A percentile compares a stretch with the other conserved stretches of the same genome.
phyloP scores from a whole-genome alignment of 2,113 vertebrate genomes.

The Uria lomvia region DNA sequence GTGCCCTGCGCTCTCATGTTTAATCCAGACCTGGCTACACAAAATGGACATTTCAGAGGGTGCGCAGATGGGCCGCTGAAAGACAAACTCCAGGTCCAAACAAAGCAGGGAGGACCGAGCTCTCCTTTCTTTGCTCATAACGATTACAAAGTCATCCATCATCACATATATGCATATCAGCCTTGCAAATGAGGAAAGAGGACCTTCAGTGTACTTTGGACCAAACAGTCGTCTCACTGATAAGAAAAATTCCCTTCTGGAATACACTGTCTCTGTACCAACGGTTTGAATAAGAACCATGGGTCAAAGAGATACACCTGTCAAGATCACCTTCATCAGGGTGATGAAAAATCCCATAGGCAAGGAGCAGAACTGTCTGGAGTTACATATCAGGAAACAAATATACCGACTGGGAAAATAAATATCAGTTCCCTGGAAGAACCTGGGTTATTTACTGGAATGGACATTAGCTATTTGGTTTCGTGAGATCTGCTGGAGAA shows the following conservation, averaged over 20 bases:
- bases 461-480: neutral
- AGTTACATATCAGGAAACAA: neutral
- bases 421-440: neutral
- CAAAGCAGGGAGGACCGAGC: neutral
- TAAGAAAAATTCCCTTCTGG: neutral
- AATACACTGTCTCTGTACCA: neutral
- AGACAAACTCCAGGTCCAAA: neutral
- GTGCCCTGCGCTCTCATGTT: neutral
- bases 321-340: neutral
- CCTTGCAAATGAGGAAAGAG: neutral
- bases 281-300: rapidly evolving
- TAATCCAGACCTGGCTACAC: neutral
- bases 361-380: neutral
- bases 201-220: neutral
- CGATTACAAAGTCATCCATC: rapidly evolving
- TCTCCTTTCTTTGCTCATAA: neutral
- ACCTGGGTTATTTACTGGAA: neutral
- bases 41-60: neutral
- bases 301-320: neutral
- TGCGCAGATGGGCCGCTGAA: rapidly evolving
- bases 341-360: rapidly evolving
- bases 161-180: neutral
- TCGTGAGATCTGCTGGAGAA: neutral
- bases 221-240: neutral
- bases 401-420: neutral